Base-by-base conservation (phyloP, 2,797 vertebrate species). In the Valencia hispanica region DNA sequence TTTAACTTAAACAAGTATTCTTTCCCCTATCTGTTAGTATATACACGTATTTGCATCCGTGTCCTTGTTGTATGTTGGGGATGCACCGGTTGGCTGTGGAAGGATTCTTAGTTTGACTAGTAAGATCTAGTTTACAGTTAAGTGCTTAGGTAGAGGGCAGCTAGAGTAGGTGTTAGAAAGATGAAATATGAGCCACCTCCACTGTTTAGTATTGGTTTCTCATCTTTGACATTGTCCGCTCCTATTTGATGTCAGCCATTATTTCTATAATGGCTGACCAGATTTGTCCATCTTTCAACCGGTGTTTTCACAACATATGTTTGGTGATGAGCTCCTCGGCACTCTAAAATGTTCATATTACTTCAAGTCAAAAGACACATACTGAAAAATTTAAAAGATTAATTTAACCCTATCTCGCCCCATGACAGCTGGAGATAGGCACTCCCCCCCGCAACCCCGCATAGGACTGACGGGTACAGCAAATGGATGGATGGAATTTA, bases 1-100 rank as follows among this genome's bases (percentile, higher is more conserved):
- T 80, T 41, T 77, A 68, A 80, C 57, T 34, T 61, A 32, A 61
- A 61, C n/a, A 61, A 18, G 27, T 59, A 27, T 32, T 7, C 10
- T 17, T 30, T n/a, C n/a, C 55, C 85, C 25, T 72, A 55, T 75
- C 4, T 72, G 12, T 63, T 34, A 57, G 53, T 45, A 18, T 50
- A 22, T 25, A n/a, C n/a, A n/a, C n/a, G 25, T 70, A 25, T 72
- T 63, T 76, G 32, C 48, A 53, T 66, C 20, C 9, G 41, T 48
- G 27, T 57, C 50, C 20, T 39, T 9, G 47, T 48, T 48, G 55
- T 59, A 30, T 10, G 12, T 15, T 14, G 25, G n/a, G 55, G 55
- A 32, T 32, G 27, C 55, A 57, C 55, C 55, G 30, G 12, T n/a
- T 57, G 2, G 17, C n/a, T 59, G 27, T 2, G 30, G 55, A 59